Conservation (phyloP, 2,797 vertebrate genomes). For the Silurus aristotelis region DNA sequence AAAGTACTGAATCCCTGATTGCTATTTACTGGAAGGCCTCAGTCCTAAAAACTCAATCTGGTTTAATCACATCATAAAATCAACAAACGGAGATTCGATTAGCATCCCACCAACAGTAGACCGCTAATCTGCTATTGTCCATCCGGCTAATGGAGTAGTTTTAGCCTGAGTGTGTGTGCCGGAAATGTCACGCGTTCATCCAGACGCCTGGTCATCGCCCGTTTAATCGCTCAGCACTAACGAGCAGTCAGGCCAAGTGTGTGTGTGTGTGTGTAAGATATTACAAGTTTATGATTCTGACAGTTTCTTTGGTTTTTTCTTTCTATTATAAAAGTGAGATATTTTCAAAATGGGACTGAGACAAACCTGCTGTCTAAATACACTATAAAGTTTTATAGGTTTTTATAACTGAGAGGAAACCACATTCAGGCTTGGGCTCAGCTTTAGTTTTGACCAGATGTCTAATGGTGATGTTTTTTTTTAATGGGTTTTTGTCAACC, state of each 20-base stretch:
- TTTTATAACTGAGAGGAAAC: neutral
- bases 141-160: conserved; percentile 33
- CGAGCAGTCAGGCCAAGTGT: neutral
- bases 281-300: neutral
- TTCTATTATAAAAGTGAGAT: neutral
- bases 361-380: neutral
- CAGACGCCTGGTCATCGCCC: neutral
- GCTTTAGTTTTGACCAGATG: too few species aligned
- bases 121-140: conserved; percentile 36
- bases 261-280: neutral
- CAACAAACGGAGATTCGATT: conserved; percentile 56
- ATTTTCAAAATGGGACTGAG: neutral
- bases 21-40: conserved; percentile 6
- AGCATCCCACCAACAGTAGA: conserved; percentile 46
- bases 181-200: conserved; percentile 29
- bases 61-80: conserved; percentile 55
- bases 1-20: neutral
- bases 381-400: neutral
- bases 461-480: neutral
- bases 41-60: conserved; percentile 50
- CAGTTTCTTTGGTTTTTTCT: neutral
- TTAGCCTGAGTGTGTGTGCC: neutral
- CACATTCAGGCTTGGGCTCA: neutral
- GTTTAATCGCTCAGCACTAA: conserved; percentile 12
- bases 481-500: neutral